phyloP scores from a whole-genome alignment of 1,140 invertebrate genomes.

The Lepidurus couesii region DNA sequence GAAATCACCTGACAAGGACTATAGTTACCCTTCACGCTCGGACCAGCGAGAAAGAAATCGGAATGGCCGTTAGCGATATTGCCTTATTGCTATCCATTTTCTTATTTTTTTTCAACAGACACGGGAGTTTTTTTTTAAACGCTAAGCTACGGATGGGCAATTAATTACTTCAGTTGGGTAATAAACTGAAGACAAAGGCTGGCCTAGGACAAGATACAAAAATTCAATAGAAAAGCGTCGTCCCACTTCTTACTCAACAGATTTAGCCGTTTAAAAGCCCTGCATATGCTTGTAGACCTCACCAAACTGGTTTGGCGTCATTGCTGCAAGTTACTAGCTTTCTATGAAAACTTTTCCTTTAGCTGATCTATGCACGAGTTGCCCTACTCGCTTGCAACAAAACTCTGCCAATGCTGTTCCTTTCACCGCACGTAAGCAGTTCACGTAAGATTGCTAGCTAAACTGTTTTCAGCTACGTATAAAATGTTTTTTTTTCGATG shows the following conservation, averaged over 20 bases:
- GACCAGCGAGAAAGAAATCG: too few species aligned
- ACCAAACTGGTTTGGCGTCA: neutral
- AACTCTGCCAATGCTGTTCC: neutral
- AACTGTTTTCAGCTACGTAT: too few species aligned
- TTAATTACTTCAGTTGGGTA: too few species aligned
- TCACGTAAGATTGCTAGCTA: neutral
- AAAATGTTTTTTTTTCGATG: too few species aligned
- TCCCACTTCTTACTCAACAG: neutral
- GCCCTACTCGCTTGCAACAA: neutral
- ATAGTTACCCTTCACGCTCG: too few species aligned
- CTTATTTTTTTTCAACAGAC: too few species aligned
- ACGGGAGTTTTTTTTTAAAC: too few species aligned
- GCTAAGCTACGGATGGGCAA: too few species aligned
- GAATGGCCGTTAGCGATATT: too few species aligned
- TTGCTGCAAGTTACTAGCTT: neutral
- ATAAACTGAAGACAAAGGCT: too few species aligned
- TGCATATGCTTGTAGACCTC: neutral
- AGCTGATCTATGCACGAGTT: neutral
- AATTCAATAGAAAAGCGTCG: neutral
- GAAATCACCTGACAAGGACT: too few species aligned
- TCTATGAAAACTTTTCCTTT: slow-evolving; percentile 7
- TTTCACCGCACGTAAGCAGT: neutral
- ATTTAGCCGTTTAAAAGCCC: neutral
- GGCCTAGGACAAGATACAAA: neutral
- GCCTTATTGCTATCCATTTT: too few species aligned